phyloP scores from a whole-genome alignment of 2,113 vertebrate species.

The Limanda limanda region DNA sequence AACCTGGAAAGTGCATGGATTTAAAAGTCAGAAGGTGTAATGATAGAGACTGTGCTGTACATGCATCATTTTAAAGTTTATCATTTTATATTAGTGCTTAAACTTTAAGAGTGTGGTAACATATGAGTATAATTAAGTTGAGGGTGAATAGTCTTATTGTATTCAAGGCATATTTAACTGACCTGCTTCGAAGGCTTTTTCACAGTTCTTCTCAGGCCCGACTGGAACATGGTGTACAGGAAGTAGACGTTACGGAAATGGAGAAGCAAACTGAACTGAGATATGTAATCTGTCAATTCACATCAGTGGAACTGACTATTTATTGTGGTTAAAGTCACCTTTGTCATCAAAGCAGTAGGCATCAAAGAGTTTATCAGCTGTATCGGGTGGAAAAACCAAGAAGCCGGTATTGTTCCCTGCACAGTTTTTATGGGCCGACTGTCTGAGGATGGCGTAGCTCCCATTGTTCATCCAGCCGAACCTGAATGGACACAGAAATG shows the following conservation, averaged over 20 bases:
- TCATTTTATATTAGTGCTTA: no score
- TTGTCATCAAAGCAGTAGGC: slow-evolving; percentile 87
- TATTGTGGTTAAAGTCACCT: slow-evolving; percentile 78
- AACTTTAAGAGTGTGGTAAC: neutral
- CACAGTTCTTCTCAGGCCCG: slow-evolving; percentile 19
- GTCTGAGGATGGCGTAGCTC: slow-evolving; percentile 84
- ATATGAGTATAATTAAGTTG: neutral
- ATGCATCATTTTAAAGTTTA: neutral
- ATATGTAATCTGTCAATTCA: neutral
- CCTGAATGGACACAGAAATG: slow-evolving; percentile 73
- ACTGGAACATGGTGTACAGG: slow-evolving; percentile 26
- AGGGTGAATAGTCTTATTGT: neutral
- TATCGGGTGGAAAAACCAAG: slow-evolving; percentile 26
- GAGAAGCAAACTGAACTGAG: neutral
- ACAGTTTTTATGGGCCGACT: slow-evolving; percentile 80
- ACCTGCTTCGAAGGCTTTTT: fast-evolving
- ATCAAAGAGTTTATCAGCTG: slow-evolving; percentile 68
- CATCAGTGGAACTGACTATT: neutral
- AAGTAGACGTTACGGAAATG: no score
- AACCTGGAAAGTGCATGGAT: no score
- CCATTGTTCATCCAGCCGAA: slow-evolving; percentile 84
- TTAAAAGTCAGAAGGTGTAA: neutral
- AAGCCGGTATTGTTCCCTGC: slow-evolving; percentile 85
- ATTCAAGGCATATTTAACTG: no score
- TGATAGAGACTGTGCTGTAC: neutral